Percentiles rank a stretch among this genome's conserved stretches.
These are phyloP conservation scores for Patiria pectinifera DNA, from an alignment of 53 echinoderm and acorn worm genomes.

Conservation along the genomic window DNA sequence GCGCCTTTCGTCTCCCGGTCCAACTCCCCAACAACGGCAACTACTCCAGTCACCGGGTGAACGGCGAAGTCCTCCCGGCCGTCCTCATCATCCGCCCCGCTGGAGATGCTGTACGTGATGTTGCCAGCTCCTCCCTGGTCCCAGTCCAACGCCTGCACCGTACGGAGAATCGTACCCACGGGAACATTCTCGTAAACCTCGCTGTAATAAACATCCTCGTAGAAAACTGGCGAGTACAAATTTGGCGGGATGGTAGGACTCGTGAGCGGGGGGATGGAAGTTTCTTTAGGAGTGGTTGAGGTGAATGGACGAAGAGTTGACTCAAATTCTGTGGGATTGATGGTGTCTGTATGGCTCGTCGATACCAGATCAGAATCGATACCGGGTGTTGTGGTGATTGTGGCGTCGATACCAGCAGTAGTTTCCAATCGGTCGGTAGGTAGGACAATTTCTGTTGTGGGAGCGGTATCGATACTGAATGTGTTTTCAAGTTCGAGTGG, in stretches of 20 bases:
- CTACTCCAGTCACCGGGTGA: slow-evolving; percentile 32
- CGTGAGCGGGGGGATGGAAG: background rate
- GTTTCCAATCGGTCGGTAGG: background rate
- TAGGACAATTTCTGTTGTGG: background rate
- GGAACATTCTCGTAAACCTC: slow-evolving; percentile 34
- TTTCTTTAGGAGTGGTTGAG: background rate
- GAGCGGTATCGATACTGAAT: no score
- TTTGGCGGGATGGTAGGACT: background rate
- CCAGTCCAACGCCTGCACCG: slow-evolving; percentile 47
- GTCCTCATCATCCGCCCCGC: background rate
- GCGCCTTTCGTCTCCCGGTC: slow-evolving; percentile 24
- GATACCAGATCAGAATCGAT: background rate
- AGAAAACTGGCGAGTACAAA: slow-evolving; percentile 47
- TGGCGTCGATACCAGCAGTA: background rate
- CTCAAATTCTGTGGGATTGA: background rate
- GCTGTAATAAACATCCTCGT: slow-evolving; percentile 45
- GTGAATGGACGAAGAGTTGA: no score
- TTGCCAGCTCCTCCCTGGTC: slow-evolving; percentile 36
- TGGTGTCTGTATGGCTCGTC: background rate
- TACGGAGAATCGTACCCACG: slow-evolving; percentile 15
- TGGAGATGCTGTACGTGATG: slow-evolving; percentile 20
- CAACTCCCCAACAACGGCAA: slow-evolving; percentile 10
- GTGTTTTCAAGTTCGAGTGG: no score
- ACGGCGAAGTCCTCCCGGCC: slow-evolving; percentile 9
- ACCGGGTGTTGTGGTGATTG: background rate